Conservation (phyloP, 2,888 invertebrate genomes). For the Crocallis elinguaria region DNA sequence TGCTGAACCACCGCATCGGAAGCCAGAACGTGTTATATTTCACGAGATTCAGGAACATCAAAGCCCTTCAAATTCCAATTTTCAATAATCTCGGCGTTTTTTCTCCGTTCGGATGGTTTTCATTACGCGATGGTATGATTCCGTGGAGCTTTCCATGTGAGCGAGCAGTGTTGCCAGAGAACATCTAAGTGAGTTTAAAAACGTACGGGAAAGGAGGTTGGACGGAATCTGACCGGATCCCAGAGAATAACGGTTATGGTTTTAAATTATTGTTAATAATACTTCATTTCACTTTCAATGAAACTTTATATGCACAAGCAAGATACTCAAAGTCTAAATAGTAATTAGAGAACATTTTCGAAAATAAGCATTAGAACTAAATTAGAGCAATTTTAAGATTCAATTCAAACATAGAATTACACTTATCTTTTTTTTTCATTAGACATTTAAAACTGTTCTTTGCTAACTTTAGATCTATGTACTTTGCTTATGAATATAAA, state of each 20-base stretch:
- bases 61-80: constrained; percentile 51
- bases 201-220: constrained; percentile 33
- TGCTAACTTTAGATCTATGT: no score
- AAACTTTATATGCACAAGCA: not conserved
- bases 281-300: not conserved
- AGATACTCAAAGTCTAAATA: not conserved
- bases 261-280: not conserved
- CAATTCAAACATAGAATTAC: no score
- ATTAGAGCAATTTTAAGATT: no score
- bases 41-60: constrained; percentile 38
- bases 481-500: no score
- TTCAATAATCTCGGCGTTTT: constrained; percentile 53
- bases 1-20: constrained; percentile 14
- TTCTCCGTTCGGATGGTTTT: constrained; percentile 50
- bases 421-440: no score
- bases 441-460: no score
- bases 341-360: no score
- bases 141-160: constrained; percentile 54
- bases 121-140: constrained; percentile 55
- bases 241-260: no score
- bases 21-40: constrained; percentile 34
- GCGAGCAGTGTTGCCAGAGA: constrained; percentile 41
- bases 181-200: constrained; percentile 42
- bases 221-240: not conserved
- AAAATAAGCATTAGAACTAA: no score